Evolutionary conservation across 2,888 invertebrate genomes (phyloP).

Genomic region (Latrodectus hesperus): DNA sequence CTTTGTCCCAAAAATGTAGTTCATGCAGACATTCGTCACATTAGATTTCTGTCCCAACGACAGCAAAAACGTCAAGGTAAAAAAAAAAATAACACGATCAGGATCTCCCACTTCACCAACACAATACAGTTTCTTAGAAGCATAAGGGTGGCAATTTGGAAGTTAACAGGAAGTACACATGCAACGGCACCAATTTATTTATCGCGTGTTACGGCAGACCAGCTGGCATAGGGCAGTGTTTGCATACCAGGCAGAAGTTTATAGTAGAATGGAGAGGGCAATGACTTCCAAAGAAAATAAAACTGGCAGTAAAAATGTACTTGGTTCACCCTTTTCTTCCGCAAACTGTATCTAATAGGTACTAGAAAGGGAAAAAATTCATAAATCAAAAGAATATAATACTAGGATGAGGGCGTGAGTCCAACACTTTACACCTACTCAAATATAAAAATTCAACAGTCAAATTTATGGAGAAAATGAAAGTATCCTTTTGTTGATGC

Average conservation of each 20-base stretch:
- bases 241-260: conserved; percentile 10
- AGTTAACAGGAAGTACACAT: conserved; percentile 33
- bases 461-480: too few relatives aligned
- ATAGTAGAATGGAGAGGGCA: conserved; percentile 19
- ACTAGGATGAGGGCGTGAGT: neutral
- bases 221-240: conserved; percentile 36
- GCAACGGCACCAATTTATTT: conserved; percentile 40
- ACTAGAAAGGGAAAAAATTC: neutral
- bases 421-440: too few relatives aligned
- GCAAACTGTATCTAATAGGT: conserved; percentile 4
- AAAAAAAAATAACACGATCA: neutral
- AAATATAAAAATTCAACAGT: too few relatives aligned
- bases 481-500: too few relatives aligned
- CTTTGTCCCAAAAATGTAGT: too few relatives aligned
- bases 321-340: conserved; percentile 12
- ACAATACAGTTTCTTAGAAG: conserved; percentile 7
- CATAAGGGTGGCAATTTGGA: neutral
- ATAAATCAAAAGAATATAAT: neutral
- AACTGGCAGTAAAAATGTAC: conserved; percentile 4
- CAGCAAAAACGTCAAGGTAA: neutral
- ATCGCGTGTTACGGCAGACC: conserved; percentile 27
- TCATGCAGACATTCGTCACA: neutral
- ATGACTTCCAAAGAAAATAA: conserved; percentile 50
- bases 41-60: neutral
- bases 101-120: neutral